Evolutionary conservation across 2,113 vertebrate genomes (phyloP), one percentile per base, ranked within the genome.

Genomic region (Microcebus murinus): DNA sequence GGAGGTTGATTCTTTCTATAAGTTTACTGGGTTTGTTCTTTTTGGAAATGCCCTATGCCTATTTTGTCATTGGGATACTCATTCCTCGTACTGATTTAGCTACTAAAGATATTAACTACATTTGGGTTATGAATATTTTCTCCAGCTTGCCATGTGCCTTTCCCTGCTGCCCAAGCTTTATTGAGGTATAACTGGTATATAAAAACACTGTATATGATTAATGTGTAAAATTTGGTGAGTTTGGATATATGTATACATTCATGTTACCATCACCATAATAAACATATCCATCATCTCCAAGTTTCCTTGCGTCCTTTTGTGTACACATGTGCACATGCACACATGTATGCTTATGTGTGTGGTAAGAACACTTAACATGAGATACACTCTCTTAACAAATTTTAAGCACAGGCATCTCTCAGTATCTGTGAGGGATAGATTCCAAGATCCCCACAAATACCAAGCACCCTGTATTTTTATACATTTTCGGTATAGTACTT

Each of bases 51-150:
- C 65, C 29, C 67, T 83, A 84, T 74, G 18, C 34, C 71, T 20
- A 83, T 92, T 92, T 77, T 96, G 42, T 93, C 48, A 91, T 4
- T 95, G 71, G 77, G 36, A 84, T 85, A 95, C 50, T 84, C 73
- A 80, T 73, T 59, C 74, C 36, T 74, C 83, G 76, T 74, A 95
- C 17, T 93, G 70, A 93, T 48, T 73, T 74, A 74, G n/a, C 42
- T 84, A 94, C 27, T 67, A 87, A 87, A 71, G 11, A 73, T 36
- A 89, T 36, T 65, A 77, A 94, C 67, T 89, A 81, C 45, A 55
- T 82, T 8, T 11, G 7, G 4, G 34, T 76, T 90, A 96, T 29
- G 90, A 92, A 90, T 94, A 84, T 87, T 94, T 94, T 63, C 50
- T 29, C 18, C 9, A 48, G 29, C 27, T 81, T 45, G 27, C 59